These are phyloP conservation scores for Nyctereutes procyonoides DNA, from an alignment of 2,113 vertebrate species.

Conservation along the genomic window DNA sequence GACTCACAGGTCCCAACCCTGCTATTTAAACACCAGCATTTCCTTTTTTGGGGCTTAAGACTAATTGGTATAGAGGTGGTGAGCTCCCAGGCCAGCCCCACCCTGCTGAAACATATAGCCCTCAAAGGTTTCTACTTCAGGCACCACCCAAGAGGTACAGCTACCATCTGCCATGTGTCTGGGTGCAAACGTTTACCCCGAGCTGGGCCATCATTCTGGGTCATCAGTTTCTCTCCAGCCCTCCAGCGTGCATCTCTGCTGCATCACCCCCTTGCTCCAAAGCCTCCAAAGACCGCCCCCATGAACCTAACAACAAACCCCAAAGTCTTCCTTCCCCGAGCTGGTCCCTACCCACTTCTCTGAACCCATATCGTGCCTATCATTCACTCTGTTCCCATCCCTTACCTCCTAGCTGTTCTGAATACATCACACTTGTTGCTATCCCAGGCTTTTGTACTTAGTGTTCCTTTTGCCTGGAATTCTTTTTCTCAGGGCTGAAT, in stretches of 20 bases:
- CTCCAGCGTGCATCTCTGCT: too few relatives aligned
- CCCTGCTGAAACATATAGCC: not conserved
- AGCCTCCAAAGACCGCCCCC: not conserved
- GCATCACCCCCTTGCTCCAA: not conserved
- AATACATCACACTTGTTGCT: not conserved
- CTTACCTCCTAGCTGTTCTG: not conserved
- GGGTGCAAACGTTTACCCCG: not conserved
- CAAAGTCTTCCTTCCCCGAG: not conserved
- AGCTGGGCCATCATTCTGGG: not conserved
- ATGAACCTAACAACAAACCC: not conserved
- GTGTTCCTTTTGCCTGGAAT: not conserved
- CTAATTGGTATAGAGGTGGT: conserved; percentile 14
- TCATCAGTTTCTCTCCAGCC: not conserved
- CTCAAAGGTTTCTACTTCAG: not conserved
- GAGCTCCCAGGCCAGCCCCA: not conserved
- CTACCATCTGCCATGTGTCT: not conserved
- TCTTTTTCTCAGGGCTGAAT: not conserved
- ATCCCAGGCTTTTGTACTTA: not conserved
- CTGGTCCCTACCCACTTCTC: not conserved
- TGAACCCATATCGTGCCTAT: not conserved
- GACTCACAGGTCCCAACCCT: conserved; percentile 46
- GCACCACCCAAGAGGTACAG: not conserved
- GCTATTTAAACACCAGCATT: conserved; percentile 56
- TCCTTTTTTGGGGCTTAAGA: conserved; percentile 55
- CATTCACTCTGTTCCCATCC: not conserved